These are phyloP conservation scores for Distichodus sexfasciatus DNA, from an alignment of 2,797 vertebrate genomes.

Conservation along the genomic window DNA sequence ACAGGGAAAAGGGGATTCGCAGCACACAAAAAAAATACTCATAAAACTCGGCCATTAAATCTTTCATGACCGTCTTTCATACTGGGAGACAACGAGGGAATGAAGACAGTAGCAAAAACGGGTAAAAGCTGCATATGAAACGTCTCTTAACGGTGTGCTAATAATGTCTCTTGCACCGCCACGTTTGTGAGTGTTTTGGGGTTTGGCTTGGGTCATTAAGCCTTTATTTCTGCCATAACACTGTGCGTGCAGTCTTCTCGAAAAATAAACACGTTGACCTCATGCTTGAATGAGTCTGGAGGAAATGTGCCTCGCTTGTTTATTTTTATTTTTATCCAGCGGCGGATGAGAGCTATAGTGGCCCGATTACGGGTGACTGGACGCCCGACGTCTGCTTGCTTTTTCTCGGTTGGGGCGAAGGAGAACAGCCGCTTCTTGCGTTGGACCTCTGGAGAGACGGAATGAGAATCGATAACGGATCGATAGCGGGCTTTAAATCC, in stretches of 20 bases:
- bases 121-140: neutral
- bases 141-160: neutral
- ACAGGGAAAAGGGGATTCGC: neutral
- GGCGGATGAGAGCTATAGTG: neutral
- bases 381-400: neutral
- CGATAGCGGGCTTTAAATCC: too few relatives aligned
- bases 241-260: neutral
- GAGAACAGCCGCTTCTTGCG: neutral
- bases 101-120: neutral
- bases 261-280: constrained; percentile 4
- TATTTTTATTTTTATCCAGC: neutral
- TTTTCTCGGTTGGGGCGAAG: neutral
- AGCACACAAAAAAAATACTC: neutral
- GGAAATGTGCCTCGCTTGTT: neutral
- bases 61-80: neutral
- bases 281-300: neutral
- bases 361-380: neutral
- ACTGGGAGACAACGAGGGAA: neutral
- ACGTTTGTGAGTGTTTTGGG: constrained; percentile 10
- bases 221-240: neutral
- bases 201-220: neutral
- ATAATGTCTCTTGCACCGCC: constrained; percentile 8
- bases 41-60: constrained; percentile 2
- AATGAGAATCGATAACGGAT: too few relatives aligned
- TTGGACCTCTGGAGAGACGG: too few relatives aligned